A percentile compares a stretch with the other conserved stretches of the same genome.
Conservation (phyloP, 2,888 invertebrate species). For the Allygus modestus region DNA sequence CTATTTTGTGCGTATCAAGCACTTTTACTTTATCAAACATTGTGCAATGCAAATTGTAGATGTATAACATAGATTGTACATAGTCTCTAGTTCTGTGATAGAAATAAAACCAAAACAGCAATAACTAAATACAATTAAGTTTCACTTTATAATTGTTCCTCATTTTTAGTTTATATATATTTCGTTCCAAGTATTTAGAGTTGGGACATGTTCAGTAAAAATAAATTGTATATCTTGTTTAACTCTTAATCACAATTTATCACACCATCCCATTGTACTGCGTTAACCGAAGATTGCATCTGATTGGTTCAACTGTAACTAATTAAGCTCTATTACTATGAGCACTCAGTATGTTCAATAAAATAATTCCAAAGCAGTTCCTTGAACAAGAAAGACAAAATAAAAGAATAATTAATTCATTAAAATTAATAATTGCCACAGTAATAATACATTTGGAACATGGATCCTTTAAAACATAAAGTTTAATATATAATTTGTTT, state of each 20-base stretch:
- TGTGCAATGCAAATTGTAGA: constrained; percentile 12
- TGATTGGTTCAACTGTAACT: no score
- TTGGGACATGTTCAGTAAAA: neutral
- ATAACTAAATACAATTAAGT: constrained; percentile 5
- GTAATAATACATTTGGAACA: neutral
- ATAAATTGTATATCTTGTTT: neutral
- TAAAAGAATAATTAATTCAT: neutral
- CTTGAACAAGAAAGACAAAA: neutral
- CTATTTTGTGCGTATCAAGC: neutral
- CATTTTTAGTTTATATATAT: constrained; percentile 4
- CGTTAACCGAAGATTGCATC: no score
- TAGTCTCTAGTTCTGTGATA: constrained; percentile 54
- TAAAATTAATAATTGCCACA: neutral
- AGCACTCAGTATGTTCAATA: no score
- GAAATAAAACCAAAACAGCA: constrained; percentile 52
- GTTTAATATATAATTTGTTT: no score
- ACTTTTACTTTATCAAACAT: constrained; percentile 23
- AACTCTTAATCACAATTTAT: no score
- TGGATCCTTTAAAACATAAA: no score
- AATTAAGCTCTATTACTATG: no score
- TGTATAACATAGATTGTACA: constrained; percentile 45
- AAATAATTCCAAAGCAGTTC: neutral
- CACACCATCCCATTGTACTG: no score
- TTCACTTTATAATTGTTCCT: constrained; percentile 18
- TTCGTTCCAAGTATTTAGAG: neutral